Conservation (phyloP, 2,888 invertebrate species). For the Melieria picta region DNA sequence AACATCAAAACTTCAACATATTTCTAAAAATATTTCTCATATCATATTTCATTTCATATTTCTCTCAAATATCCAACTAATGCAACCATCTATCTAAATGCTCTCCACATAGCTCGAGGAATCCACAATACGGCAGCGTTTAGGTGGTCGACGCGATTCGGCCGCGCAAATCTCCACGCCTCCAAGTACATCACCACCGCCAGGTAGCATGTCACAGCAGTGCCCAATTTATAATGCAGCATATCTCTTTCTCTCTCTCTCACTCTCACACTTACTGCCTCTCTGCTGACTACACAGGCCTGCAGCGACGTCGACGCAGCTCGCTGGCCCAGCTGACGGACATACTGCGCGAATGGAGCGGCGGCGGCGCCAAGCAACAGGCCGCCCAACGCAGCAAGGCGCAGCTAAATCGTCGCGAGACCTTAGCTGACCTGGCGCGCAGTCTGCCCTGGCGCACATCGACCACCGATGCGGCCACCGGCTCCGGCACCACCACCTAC, state of each 20-base stretch:
- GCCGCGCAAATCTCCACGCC: slow-evolving; percentile 92
- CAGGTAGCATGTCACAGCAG: slow-evolving; percentile 45
- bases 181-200: slow-evolving; percentile 77
- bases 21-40: neutral
- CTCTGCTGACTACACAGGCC: slow-evolving; percentile 62
- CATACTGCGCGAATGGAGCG: slow-evolving; percentile 87
- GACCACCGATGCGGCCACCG: slow-evolving; percentile 68
- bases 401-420: slow-evolving; percentile 84
- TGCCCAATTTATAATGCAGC: neutral
- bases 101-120: slow-evolving; percentile 71
- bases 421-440: slow-evolving; percentile 86
- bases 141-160: slow-evolving; percentile 87
- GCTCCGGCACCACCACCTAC: slow-evolving; percentile 59
- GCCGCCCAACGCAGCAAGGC: slow-evolving; percentile 64
- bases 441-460: slow-evolving; percentile 84
- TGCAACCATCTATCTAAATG: neutral
- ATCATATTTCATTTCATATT: neutral
- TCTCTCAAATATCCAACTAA: neutral
- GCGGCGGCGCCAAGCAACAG: slow-evolving; percentile 70
- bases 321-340: slow-evolving; percentile 90
- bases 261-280: neutral
- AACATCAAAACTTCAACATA: neutral
- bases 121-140: slow-evolving; percentile 82
- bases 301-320: slow-evolving; percentile 80
- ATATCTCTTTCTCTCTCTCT: neutral